These are phyloP conservation scores for Brachypodius melanocephalos DNA, from an alignment of 2,113 vertebrate genomes.

Conservation along the genomic window DNA sequence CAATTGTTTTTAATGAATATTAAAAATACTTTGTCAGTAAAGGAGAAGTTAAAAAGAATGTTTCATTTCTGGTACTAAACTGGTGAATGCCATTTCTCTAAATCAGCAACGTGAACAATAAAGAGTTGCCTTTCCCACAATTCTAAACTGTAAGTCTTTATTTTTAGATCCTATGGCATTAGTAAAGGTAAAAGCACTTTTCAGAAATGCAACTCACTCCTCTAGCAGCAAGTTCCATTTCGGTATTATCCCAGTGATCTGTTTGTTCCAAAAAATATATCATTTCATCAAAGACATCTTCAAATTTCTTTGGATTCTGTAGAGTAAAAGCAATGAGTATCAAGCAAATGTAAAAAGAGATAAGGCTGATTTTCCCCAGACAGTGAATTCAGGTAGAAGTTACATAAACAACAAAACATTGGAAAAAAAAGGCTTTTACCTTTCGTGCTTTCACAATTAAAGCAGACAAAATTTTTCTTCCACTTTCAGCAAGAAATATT, in stretches of 20 bases:
- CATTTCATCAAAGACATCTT: conserved; percentile 96
- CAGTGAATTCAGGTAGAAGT: background rate
- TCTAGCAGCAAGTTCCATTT: conserved; percentile 88
- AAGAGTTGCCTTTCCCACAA: background rate
- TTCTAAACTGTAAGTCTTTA: background rate
- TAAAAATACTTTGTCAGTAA: background rate
- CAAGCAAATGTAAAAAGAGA: background rate
- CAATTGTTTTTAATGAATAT: background rate
- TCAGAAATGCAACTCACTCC: conserved; percentile 78
- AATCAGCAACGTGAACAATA: background rate
- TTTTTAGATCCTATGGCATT: background rate
- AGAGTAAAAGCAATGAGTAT: background rate
- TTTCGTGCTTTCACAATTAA: conserved; percentile 90
- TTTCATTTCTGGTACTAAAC: background rate
- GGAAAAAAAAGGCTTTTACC: conserved; percentile 72
- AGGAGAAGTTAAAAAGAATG: background rate
- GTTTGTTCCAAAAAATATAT: conserved; percentile 88
- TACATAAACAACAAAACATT: background rate
- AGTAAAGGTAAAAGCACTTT: background rate
- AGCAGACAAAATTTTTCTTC: conserved; percentile 91
- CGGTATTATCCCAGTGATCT: conserved; percentile 90
- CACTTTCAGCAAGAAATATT: conserved; percentile 88
- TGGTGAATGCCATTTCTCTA: background rate
- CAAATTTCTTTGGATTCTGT: conserved; percentile 94
- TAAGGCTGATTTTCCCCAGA: background rate